A percentile compares a stretch with the other conserved stretches of the same genome.
phyloP scores from a whole-genome alignment of 1,140 invertebrate genomes.

The Brachystomella parvula region DNA sequence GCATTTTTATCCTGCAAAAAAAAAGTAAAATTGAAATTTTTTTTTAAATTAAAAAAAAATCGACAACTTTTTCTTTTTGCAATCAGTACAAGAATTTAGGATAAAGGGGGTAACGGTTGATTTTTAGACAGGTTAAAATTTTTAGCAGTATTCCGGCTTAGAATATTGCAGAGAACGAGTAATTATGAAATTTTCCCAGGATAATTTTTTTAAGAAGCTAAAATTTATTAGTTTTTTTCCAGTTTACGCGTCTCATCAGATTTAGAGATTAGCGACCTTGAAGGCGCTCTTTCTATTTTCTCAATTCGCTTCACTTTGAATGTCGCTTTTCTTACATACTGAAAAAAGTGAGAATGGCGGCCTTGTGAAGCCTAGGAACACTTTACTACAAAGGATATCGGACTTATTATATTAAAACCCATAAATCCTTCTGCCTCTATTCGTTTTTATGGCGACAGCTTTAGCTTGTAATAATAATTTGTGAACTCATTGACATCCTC shows the following conservation, averaged over 20 bases:
- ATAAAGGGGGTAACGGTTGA: no score
- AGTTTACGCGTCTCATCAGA: background rate
- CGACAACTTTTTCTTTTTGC: no score
- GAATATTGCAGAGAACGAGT: no score
- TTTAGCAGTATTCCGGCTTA: no score
- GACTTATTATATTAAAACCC: slow-evolving; percentile 4
- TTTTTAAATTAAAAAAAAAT: no score
- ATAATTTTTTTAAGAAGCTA: no score
- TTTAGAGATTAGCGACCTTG: background rate
- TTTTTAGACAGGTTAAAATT: no score
- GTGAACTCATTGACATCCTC: slow-evolving; percentile 3
- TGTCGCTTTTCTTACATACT: background rate
- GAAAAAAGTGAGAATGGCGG: background rate
- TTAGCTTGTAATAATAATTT: slow-evolving; percentile 4
- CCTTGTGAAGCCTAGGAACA: background rate
- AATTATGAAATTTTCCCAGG: no score
- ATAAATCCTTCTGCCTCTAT: background rate
- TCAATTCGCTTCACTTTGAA: background rate
- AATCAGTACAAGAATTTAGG: no score
- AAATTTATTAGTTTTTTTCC: no score
- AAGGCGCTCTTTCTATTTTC: background rate
- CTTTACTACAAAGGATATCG: background rate
- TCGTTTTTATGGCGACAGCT: background rate
- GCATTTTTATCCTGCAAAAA: no score
- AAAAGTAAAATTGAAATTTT: no score